Conservation (phyloP, 2,113 vertebrate species). For the Trematocara nigrifrons region DNA sequence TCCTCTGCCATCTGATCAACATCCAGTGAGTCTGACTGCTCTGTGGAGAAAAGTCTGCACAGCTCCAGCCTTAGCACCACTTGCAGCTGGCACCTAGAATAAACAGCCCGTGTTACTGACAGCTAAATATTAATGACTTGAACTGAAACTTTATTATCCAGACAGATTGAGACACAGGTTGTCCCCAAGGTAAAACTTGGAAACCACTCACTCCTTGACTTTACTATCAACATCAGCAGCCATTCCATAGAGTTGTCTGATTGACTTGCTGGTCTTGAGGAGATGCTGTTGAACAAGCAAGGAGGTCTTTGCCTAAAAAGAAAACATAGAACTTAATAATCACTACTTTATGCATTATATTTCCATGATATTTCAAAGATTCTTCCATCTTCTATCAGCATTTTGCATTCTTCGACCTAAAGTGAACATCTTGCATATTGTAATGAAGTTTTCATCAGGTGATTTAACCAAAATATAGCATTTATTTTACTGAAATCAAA, state of each 20-base stretch:
- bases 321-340: not conserved
- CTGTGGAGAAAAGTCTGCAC: constrained; percentile 70
- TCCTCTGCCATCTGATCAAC: constrained; percentile 82
- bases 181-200: not conserved
- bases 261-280: constrained; percentile 80
- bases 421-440: not conserved
- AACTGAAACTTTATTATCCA: not conserved
- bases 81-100: constrained; percentile 84
- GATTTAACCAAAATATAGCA: not conserved
- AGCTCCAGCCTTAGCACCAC: constrained; percentile 84
- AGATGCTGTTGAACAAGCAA: constrained; percentile 74
- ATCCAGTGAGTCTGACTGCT: constrained; percentile 57
- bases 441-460: not conserved
- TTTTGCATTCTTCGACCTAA: not conserved
- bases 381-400: not conserved
- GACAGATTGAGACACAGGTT: not conserved
- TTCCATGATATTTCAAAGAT: not conserved
- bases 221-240: constrained; percentile 72
- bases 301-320: constrained; percentile 66
- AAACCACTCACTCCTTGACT: constrained; percentile 85
- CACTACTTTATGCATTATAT: not conserved
- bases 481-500: not conserved
- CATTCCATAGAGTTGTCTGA: constrained; percentile 76
- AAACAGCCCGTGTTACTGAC: not conserved
- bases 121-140: not conserved